phyloP scores from a whole-genome alignment of 2,113 vertebrate species.

The Silurus glanis region DNA sequence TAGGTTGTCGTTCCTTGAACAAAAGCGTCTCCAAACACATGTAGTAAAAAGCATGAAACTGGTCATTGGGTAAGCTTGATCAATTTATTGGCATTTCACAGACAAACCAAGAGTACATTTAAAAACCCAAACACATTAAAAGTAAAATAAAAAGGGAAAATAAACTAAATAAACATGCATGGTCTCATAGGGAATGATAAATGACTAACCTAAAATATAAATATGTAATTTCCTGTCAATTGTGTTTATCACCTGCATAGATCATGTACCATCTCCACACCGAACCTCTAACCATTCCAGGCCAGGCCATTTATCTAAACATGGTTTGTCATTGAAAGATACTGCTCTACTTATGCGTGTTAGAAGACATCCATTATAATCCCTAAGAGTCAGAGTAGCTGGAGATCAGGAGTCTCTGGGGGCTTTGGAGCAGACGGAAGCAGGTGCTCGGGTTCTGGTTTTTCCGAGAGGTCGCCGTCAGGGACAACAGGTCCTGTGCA shows the following conservation, averaged over 20 bases:
- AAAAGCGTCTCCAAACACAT: neutral
- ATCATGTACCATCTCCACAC: neutral
- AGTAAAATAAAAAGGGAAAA: neutral
- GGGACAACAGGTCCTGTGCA: slow-evolving; percentile 19
- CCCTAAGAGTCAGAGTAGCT: slow-evolving; percentile 29
- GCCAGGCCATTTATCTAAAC: slow-evolving; percentile 4
- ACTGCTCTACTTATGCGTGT: slow-evolving; percentile 47
- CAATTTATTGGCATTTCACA: neutral
- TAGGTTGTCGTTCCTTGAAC: no score
- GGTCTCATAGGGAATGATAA: neutral
- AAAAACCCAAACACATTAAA: neutral
- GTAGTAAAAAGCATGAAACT: neutral
- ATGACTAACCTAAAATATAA: neutral
- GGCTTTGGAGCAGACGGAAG: slow-evolving; percentile 33
- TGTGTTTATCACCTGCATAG: neutral
- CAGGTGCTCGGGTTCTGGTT: slow-evolving; percentile 32
- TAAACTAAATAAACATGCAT: neutral
- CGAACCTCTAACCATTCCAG: neutral
- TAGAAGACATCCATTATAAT: slow-evolving; percentile 46
- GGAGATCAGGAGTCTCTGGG: slow-evolving; percentile 42
- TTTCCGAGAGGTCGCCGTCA: slow-evolving; percentile 40
- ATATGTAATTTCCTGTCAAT: neutral
- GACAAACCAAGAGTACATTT: neutral
- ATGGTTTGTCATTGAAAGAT: neutral
- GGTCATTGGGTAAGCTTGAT: neutral